Evolutionary conservation across 2,888 invertebrate species (phyloP).

Genomic region (Cheilosia scutellata): DNA sequence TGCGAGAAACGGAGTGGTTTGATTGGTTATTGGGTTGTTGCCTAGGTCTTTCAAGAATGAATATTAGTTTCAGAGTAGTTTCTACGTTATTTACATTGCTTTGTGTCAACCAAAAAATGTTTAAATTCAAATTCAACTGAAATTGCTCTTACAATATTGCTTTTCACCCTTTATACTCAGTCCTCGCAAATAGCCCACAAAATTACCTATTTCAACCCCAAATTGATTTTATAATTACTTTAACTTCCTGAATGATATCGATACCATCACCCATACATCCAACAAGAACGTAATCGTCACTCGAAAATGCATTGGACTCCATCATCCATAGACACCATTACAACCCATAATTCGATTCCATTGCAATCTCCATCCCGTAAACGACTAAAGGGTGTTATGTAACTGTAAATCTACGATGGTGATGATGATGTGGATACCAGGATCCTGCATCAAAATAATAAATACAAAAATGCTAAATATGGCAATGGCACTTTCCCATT

Average conservation of each 20-base stretch:
- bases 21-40: too few species aligned
- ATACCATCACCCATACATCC: conserved; percentile 46
- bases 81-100: too few species aligned
- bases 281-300: conserved; percentile 28
- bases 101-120: not conserved
- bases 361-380: conserved; percentile 70
- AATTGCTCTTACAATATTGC: conserved; percentile 1
- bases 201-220: conserved; percentile 50
- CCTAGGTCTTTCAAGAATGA: too few species aligned
- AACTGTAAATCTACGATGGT: not conserved
- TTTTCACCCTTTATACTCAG: not conserved
- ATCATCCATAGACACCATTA: conserved; percentile 4
- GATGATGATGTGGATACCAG: conserved; percentile 14
- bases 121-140: not conserved
- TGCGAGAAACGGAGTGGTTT: too few species aligned
- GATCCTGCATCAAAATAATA: conserved; percentile 50
- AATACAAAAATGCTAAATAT: conserved; percentile 21
- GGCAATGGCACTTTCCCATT: conserved; percentile 55
- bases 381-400: conserved; percentile 45
- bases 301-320: conserved; percentile 63
- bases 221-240: conserved; percentile 73
- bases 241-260: conserved; percentile 53
- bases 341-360: conserved; percentile 65
- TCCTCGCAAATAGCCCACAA: conserved; percentile 2
- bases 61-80: too few species aligned